Base-by-base conservation (phyloP, 2,113 vertebrate genomes). In the Petrocephalus zakoni region DNA sequence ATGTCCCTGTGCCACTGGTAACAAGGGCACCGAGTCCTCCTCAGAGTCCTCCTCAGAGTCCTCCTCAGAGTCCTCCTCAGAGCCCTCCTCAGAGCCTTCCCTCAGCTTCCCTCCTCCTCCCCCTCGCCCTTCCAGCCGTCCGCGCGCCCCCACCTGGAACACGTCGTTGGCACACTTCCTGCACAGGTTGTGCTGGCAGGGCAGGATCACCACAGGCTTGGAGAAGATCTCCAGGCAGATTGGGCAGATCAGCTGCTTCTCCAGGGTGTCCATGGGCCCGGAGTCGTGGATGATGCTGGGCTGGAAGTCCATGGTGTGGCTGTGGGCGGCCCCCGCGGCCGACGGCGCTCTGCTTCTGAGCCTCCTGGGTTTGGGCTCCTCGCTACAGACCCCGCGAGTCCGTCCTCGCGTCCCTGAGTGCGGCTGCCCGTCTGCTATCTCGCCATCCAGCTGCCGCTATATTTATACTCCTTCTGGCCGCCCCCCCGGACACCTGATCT, bases 121-220 rank as follows among this genome's bases (percentile, higher is more conserved):
- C 17, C 6, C 25, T n/a, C 64, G 15, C 15, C 87, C 61, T 75
- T 87, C 58, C 64, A 3, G 42, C 82, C 4, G 61, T 25, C 4
- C 21, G 25, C 46, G 29, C 2, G 11, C 13, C 51, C 34, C 49
- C 53, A 88, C 88, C 88, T 88, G 97, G 85, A 97, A 97, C 90
- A 97, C 90, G 42, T 98, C 97, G 0, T 93, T 96, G 94, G 97
- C 97, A 37, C 97, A 98, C 91, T 97, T 94, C 88, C 97, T 95
- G 90, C 97, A 98, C 2, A 98, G 95, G 93, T 98, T 98, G 93
- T 98, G 97, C 90, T 98, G 97, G 92, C 97, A 98, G 0, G 97
- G 97, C 82, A 98, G 93, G 94, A 98, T 98, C 68, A 98, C 97
- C 92, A 98, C 97, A 0, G 97, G 97, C 89, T 98, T 98, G 94